Base-by-base conservation (phyloP, 2,888 invertebrate genomes). In the Drosophila rubida region DNA sequence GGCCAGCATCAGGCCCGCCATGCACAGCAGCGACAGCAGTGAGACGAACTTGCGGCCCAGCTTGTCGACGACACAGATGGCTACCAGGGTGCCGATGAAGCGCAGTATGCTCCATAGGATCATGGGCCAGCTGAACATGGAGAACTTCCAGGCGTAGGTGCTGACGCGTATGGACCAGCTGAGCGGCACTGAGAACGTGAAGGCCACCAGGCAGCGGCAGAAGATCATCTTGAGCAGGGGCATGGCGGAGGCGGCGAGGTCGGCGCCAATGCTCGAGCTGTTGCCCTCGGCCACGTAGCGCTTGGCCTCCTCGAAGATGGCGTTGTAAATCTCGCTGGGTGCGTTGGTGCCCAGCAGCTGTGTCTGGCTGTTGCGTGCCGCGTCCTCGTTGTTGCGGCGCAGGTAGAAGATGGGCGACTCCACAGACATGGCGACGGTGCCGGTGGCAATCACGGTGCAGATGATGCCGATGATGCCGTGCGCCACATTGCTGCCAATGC, bases 391-490 rank as follows among this genome's bases (percentile, higher is more conserved):
- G 2, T 70, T 66, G 2, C 48, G 61, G 14, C 83, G 81, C 9
- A 91, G 51, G 25, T 78, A 75, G 59, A 83, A 89, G 25, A 89
- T 71, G 1, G 90, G 89, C 0, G 90, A 90, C 53, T 90, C 91
- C 2, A 84, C 69, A 0, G 81, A 74, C 8, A 64, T 46, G 2
- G 61, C 59, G 11, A 80, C 61, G 7, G 55, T 57, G 5, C 62
- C 63, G 0, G 90, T 42, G 0, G 80, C 82, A 4, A 74, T 6
- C 3, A 77, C 63, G 2, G 79, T 67, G 11, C 83, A 70, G 2
- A 84, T 23, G n/a, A 91, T 61, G 14, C 78, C 77, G 3, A 89
- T 65, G n/a, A 89, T 87, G 2, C 90, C 91, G 27, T 89, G 89
- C 2, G 82, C 49, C n/a, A 63, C 62, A 58, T 83, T 85, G 2